Conservation (phyloP, 2,888 invertebrate species). For the Eucera pruinosa region DNA sequence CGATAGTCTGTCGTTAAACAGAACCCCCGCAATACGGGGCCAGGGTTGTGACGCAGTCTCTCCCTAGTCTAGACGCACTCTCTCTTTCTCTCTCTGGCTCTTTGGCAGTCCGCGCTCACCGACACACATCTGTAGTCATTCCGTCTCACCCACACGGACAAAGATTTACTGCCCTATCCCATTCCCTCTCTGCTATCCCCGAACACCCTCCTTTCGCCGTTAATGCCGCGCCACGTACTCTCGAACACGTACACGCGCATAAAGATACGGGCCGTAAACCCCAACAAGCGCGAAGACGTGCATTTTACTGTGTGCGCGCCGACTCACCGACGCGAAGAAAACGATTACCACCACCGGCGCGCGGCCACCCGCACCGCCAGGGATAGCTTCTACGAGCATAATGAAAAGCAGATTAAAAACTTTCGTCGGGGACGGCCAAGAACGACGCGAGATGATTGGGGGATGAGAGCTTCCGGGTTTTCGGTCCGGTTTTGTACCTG, state of each 20-base stretch:
- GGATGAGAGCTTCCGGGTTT: slow-evolving; percentile 57
- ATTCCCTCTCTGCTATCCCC: slow-evolving; percentile 23
- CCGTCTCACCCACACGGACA: slow-evolving; percentile 76
- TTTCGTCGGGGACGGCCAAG: slow-evolving; percentile 64
- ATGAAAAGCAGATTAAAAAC: slow-evolving; percentile 77
- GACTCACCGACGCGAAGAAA: slow-evolving; percentile 34
- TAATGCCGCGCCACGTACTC: slow-evolving; percentile 81
- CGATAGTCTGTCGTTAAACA: slow-evolving; percentile 79
- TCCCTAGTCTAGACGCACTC: slow-evolving; percentile 81
- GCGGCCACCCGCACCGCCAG: not conserved
- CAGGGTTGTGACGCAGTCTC: slow-evolving; percentile 82
- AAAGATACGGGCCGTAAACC: slow-evolving; percentile 79
- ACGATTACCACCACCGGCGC: slow-evolving; percentile 44
- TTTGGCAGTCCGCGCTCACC: slow-evolving; percentile 61
- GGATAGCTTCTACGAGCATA: slow-evolving; percentile 68
- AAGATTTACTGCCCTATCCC: slow-evolving; percentile 80
- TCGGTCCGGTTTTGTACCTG: slow-evolving; percentile 52
- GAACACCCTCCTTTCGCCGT: slow-evolving; percentile 68
- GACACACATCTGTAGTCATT: slow-evolving; percentile 77
- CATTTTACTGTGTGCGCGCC: slow-evolving; percentile 48
- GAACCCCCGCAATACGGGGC: slow-evolving; percentile 75
- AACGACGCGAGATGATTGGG: slow-evolving; percentile 60
- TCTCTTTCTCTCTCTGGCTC: slow-evolving; percentile 56
- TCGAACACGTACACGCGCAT: slow-evolving; percentile 74
- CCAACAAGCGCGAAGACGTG: slow-evolving; percentile 73